These are phyloP conservation scores for Danio rerio DNA, from an alignment of 2,113 vertebrate genomes.

Conservation along the genomic window GRCz12tu NC_133181.1:52272001-52272500, in stretches of 20 bases:
- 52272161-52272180: slow-evolving; percentile 34
- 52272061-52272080: not conserved
- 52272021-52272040: not conserved
- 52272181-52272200: slow-evolving; percentile 47
- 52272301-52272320: slow-evolving; percentile 42
- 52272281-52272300: slow-evolving; percentile 22
- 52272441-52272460: slow-evolving; percentile 54
- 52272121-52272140: slow-evolving; percentile 43
- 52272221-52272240: slow-evolving; percentile 35
- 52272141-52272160: slow-evolving; percentile 47
- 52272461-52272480: slow-evolving; percentile 45
- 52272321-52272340: slow-evolving; percentile 53
- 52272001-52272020: not conserved
- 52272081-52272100: slow-evolving; percentile 37
- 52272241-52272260: slow-evolving; percentile 36
- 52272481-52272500: slow-evolving; percentile 40
- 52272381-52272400: slow-evolving; percentile 43
- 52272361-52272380: slow-evolving; percentile 52
- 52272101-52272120: slow-evolving; percentile 30
- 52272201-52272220: slow-evolving; percentile 34
- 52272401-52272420: slow-evolving; percentile 29
- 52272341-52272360: slow-evolving; percentile 52
- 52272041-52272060: not conserved
- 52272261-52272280: slow-evolving; percentile 30
- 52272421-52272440: slow-evolving; percentile 31